Conservation (phyloP, 2,888 invertebrate genomes). For the Artemia sp. region DNA sequence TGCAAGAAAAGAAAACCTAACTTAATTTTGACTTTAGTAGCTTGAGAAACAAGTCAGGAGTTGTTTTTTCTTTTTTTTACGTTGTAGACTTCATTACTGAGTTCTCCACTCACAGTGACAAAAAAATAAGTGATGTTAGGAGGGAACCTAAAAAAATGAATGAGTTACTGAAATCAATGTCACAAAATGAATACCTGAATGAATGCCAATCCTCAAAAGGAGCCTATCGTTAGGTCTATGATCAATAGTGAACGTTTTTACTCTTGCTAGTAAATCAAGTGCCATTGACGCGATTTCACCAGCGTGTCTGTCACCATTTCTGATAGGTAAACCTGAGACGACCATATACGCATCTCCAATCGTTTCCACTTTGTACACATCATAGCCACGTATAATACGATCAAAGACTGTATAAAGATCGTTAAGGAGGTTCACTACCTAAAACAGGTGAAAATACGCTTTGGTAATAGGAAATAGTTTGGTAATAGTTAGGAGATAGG, state of each 20-base stretch:
- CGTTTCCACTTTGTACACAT: constrained; percentile 94
- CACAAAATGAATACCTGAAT: constrained; percentile 45
- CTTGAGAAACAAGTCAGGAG: too few relatives aligned
- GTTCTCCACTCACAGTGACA: too few relatives aligned
- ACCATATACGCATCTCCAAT: constrained; percentile 70
- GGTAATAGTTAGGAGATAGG: not conserved
- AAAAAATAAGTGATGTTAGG: too few relatives aligned
- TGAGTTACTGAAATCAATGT: too few relatives aligned
- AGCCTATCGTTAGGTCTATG: constrained; percentile 76
- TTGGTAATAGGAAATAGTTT: not conserved
- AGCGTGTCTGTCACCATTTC: constrained; percentile 67
- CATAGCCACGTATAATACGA: constrained; percentile 84
- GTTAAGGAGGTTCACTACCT: constrained; percentile 90
- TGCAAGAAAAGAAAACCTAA: too few relatives aligned
- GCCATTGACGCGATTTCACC: constrained; percentile 90
- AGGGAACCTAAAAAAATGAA: too few relatives aligned
- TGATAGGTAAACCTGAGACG: constrained; percentile 67
- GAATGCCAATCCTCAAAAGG: constrained; percentile 77
- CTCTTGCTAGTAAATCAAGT: constrained; percentile 62
- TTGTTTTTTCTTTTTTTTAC: too few relatives aligned
- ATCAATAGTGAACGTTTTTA: constrained; percentile 66
- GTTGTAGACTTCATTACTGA: too few relatives aligned
- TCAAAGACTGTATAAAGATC: constrained; percentile 95
- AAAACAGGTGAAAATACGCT: constrained; percentile 26
- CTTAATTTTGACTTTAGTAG: too few relatives aligned